These are phyloP conservation scores for Menura novaehollandiae DNA, from an alignment of 2,113 vertebrate species.

Conservation along the genomic window DNA sequence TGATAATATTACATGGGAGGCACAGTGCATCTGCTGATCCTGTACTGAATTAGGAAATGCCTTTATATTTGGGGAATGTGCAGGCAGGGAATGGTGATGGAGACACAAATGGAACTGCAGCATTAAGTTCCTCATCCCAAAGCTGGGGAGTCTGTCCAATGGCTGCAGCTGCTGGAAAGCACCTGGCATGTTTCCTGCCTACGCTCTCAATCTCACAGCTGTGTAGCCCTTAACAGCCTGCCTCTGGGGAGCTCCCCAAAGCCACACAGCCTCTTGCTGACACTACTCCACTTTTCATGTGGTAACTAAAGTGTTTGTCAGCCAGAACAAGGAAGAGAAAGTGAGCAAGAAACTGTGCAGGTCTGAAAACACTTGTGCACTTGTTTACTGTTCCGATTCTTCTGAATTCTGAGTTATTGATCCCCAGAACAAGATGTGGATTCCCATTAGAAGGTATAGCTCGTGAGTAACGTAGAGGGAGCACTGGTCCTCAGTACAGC, in stretches of 20 bases:
- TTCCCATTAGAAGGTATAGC: not conserved
- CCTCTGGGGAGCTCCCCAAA: not conserved
- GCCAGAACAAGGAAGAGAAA: not conserved
- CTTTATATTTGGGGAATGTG: not conserved
- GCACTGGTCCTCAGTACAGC: not conserved
- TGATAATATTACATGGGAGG: not conserved
- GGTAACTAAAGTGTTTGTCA: not conserved
- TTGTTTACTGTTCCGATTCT: not conserved
- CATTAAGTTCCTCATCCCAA: not conserved
- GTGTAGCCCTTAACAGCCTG: not conserved
- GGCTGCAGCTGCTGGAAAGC: not conserved
- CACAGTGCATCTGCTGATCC: not conserved
- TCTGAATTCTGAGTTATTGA: not conserved
- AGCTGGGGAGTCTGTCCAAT: not conserved
- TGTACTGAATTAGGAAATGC: not conserved
- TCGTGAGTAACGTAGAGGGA: fast-evolving
- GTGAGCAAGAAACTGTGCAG: not conserved
- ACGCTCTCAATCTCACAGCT: not conserved
- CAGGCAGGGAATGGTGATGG: fast-evolving
- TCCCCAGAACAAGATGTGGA: not conserved
- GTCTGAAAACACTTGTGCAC: not conserved
- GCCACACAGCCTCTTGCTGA: not conserved
- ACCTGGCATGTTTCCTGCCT: not conserved
- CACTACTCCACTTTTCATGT: not conserved
- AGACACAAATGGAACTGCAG: not conserved